phyloP scores from a whole-genome alignment of 2,888 invertebrate species.

The Ormyrus pomaceus region DNA sequence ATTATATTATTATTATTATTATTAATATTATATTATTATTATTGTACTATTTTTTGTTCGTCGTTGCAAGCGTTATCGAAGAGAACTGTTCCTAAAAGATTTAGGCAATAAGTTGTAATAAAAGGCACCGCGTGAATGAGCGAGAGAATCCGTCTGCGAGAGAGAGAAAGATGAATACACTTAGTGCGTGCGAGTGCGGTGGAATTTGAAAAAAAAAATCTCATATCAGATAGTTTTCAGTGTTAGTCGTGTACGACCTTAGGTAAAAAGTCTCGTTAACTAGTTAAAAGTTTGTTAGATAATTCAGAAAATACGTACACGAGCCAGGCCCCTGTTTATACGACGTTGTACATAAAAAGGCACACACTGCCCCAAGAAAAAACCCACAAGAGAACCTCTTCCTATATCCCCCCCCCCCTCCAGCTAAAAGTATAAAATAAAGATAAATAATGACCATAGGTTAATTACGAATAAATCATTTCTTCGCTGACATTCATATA shows the following conservation, averaged over 20 bases:
- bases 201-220: slow-evolving; percentile 66
- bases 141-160: not conserved
- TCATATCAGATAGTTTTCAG: slow-evolving; percentile 76
- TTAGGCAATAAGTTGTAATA: slow-evolving; percentile 74
- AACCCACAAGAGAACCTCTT: slow-evolving; percentile 2
- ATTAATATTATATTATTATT: slow-evolving; percentile 52
- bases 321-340: slow-evolving; percentile 73
- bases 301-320: slow-evolving; percentile 73
- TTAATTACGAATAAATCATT: slow-evolving; percentile 54
- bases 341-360: slow-evolving; percentile 74
- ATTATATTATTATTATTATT: slow-evolving; percentile 48
- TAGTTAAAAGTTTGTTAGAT: slow-evolving; percentile 74
- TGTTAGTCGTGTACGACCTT: slow-evolving; percentile 75
- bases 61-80: slow-evolving; percentile 71
- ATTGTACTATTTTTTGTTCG: slow-evolving; percentile 57
- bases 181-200: slow-evolving; percentile 14
- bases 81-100: slow-evolving; percentile 75
- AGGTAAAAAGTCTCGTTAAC: slow-evolving; percentile 74
- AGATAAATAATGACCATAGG: slow-evolving; percentile 55
- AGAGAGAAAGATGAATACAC: slow-evolving; percentile 54
- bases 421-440: slow-evolving; percentile 36
- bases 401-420: not conserved
- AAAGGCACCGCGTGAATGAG: slow-evolving; percentile 54
- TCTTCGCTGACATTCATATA: slow-evolving; percentile 58
- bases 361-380: slow-evolving; percentile 69